A percentile compares a stretch with the other conserved stretches of the same genome.
These are phyloP conservation scores for Passer montanus DNA, from an alignment of 2,113 vertebrate genomes.

Conservation along the genomic window DNA sequence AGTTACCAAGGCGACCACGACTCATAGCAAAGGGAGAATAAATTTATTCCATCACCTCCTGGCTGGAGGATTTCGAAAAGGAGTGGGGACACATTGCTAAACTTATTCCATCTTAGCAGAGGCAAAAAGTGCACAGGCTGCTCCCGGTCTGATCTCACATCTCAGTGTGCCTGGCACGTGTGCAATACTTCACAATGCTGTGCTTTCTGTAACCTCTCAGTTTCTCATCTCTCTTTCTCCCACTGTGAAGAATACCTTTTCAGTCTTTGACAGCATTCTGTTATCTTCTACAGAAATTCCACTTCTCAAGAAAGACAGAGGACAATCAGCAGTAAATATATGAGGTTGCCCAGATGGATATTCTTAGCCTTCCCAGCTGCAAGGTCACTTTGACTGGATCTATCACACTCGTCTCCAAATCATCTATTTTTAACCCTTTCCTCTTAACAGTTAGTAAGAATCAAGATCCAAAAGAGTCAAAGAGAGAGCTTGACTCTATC, in stretches of 20 bases:
- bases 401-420: not conserved
- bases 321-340: not conserved
- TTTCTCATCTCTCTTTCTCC: not conserved
- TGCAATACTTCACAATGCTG: fast-evolving
- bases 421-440: not conserved
- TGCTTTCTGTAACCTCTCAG: not conserved
- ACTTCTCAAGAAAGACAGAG: not conserved
- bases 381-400: not conserved
- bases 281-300: not conserved
- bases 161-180: not conserved
- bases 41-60: not conserved
- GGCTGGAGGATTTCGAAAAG: not conserved
- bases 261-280: not conserved
- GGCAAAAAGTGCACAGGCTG: fast-evolving
- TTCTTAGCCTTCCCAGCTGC: not conserved
- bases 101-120: not conserved
- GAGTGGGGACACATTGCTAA: not conserved
- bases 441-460: not conserved
- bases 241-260: not conserved
- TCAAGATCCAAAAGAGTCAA: not conserved
- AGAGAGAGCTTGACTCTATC: not conserved
- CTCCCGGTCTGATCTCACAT: not conserved
- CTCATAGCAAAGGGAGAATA: not conserved
- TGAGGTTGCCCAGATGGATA: not conserved
- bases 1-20: not conserved